Evolutionary conservation across 2,113 vertebrate species (phyloP), one percentile per base, ranked within the genome.

Genomic region (Plotosus lineatus): DNA sequence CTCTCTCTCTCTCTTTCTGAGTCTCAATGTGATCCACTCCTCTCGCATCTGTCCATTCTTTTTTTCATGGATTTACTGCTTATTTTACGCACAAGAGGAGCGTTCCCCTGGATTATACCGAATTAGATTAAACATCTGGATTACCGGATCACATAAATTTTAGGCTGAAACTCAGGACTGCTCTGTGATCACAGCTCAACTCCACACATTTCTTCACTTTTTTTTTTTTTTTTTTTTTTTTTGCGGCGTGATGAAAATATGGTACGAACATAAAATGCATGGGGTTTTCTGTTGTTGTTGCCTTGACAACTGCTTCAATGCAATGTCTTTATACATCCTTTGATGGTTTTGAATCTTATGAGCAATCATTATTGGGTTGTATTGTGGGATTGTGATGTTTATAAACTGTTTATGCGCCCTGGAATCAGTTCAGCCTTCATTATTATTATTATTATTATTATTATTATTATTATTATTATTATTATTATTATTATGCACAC

Each of bases 251-350:
- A 40, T 55, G 50, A 51, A 75, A 75, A 75, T 75, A 75, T 75
- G 73, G 73, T 75, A 75, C 31, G 73, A 75, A 28, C 73, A 3
- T 42, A 23, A n/a, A 36, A 26, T 55, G 73, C 73, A 75, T 55
- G 21, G 53, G 15, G 15, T 31, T 44, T 40, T 15, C 1, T 31
- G 15, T 50, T 28, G 21, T 15, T 53, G 51, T 75, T 55, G 48
- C 73, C 56, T 56, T 75, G 51, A 75, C 73, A 75, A 75, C 51
- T 40, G 33, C 50, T n/a, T 28, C 51, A 1, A 56, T 74, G 46
- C 44, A 6, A 2, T 73, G 46, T 10, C 71, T 73, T 51, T 31
- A 28, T n/a, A 31, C 33, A 10, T 23, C 36, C 28, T 74, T 74
- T 75, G 48, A n/a, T 40, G 31, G 17, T 55, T 53, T 55, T 26